Evolutionary conservation across 1,140 invertebrate species (phyloP).

Genomic region (Drosophila yakuba): DNA sequence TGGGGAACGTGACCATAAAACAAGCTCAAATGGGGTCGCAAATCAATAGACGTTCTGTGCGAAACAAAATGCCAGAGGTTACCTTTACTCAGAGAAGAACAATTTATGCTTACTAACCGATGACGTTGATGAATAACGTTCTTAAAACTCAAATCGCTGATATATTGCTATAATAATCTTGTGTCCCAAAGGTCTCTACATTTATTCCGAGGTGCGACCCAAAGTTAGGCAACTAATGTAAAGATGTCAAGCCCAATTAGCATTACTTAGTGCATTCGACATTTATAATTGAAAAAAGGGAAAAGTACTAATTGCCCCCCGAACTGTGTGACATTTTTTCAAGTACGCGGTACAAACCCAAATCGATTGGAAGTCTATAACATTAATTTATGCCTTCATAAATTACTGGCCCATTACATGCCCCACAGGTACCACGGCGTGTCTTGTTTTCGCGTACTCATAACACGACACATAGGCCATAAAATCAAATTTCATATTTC

Average conservation of each 20-base stretch:
- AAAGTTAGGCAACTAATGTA: no score
- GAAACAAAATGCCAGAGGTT: neutral
- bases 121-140: neutral
- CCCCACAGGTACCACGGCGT: slow-evolving; percentile 51
- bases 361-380: slow-evolving; percentile 14
- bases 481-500: slow-evolving; percentile 79
- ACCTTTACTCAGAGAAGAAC: neutral
- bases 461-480: slow-evolving; percentile 67
- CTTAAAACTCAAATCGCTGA: no score
- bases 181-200: neutral
- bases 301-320: slow-evolving; percentile 21
- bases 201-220: neutral
- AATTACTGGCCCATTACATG: slow-evolving; percentile 70
- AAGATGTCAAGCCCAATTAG: no score
- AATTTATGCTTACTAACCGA: neutral
- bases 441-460: slow-evolving; percentile 69
- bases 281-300: slow-evolving; percentile 24
- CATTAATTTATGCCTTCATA: slow-evolving; percentile 61
- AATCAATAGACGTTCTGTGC: neutral
- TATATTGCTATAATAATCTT: neutral
- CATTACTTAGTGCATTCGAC: slow-evolving; percentile 16
- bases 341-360: slow-evolving; percentile 1
- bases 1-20: slow-evolving; percentile 29
- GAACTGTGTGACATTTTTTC: slow-evolving; percentile 1
- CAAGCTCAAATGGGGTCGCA: slow-evolving; percentile 9